Conservation (phyloP, 1,140 invertebrate genomes). For the Bombus huntii region DNA sequence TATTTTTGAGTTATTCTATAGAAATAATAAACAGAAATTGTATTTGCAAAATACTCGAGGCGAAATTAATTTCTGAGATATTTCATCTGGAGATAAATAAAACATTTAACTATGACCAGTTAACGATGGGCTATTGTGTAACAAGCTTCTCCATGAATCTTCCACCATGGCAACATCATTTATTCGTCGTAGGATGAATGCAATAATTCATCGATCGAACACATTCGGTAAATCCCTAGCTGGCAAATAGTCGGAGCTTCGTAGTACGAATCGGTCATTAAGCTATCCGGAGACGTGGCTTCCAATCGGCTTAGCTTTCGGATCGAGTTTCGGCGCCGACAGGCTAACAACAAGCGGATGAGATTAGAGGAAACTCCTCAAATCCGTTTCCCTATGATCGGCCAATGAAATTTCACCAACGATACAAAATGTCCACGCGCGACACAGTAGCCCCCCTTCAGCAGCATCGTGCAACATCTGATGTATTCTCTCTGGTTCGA, state of each 20-base stretch:
- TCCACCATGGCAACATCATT: not conserved
- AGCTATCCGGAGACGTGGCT: not conserved
- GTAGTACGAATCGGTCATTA: constrained; percentile 13
- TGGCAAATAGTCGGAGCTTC: constrained; percentile 19
- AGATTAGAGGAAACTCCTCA: constrained; percentile 2
- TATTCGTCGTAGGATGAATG: not conserved
- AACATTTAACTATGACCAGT: no score
- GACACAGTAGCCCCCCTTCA: constrained; percentile 38
- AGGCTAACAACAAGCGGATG: not conserved
- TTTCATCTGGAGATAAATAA: no score
- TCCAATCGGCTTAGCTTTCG: constrained; percentile 32
- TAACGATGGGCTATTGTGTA: no score
- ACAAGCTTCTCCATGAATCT: not conserved
- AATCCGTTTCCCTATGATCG: not conserved
- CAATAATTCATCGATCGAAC: constrained; percentile 7
- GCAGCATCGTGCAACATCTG: not conserved
- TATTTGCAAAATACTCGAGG: no score
- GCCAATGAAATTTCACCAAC: constrained; percentile 21
- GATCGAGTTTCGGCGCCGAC: not conserved
- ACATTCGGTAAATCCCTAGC: not conserved
- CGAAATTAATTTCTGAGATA: no score
- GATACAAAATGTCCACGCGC: constrained; percentile 46
- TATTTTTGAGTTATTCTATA: no score
- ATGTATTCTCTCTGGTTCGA: not conserved
- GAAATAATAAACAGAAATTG: no score